Evolutionary conservation across 1,140 invertebrate species (phyloP).

Genomic region (Paraescarpia echinospica): DNA sequence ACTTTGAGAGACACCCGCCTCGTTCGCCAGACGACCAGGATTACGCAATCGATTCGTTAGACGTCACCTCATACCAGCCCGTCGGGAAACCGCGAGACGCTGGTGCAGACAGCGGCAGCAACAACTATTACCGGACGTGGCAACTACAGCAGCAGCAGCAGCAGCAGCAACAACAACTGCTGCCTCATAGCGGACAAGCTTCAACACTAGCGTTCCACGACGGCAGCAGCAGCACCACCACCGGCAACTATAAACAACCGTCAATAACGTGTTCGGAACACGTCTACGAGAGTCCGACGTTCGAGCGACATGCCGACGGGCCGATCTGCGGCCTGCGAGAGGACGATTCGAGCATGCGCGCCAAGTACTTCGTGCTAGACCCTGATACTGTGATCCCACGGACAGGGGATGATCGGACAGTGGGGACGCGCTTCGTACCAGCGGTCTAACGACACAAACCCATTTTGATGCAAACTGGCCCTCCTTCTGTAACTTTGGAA

Average conservation of each 20-base stretch:
- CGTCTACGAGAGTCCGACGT: slow-evolving; percentile 36
- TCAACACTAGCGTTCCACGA: slow-evolving; percentile 40
- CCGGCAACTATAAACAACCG: slow-evolving; percentile 29
- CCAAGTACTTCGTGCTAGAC: slow-evolving; percentile 18
- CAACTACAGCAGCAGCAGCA: slow-evolving; percentile 16
- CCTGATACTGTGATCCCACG: not conserved
- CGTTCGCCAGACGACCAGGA: not conserved
- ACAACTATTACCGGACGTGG: slow-evolving; percentile 24
- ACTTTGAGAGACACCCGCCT: not conserved
- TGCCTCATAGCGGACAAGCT: slow-evolving; percentile 34
- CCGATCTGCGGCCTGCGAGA: not conserved
- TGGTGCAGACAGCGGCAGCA: not conserved
- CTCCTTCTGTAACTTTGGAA: not conserved
- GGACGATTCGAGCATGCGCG: not conserved
- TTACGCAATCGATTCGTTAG: not conserved
- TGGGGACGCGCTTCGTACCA: not conserved
- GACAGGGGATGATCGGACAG: not conserved
- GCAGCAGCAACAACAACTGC: not conserved
- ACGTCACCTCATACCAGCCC: not conserved
- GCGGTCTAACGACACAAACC: not conserved
- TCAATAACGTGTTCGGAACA: slow-evolving; percentile 22
- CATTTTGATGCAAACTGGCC: not conserved
- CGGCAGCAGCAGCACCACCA: slow-evolving; percentile 24
- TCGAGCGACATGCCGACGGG: slow-evolving; percentile 21
- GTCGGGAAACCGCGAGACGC: not conserved